phyloP scores from a whole-genome alignment of 30 jellyfish, hydroid and myxozoan species.

The Turritopsis dohrnii region DNA sequence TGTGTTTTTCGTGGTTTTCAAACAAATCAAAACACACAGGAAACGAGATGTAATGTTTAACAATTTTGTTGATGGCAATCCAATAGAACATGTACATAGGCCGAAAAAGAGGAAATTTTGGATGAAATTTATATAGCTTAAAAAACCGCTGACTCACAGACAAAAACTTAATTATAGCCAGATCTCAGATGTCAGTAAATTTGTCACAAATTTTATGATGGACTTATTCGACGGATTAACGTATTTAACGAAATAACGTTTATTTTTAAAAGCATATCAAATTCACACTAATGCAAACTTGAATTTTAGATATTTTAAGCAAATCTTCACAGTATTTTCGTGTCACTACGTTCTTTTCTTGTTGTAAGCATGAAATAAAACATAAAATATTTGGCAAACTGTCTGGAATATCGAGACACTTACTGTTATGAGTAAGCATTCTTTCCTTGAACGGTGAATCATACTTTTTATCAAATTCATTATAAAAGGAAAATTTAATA shows the following conservation, averaged over 20 bases:
- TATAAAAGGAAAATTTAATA: neutral
- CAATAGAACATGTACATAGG: neutral
- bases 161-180: neutral
- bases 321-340: neutral
- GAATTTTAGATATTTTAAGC: neutral
- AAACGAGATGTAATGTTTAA: neutral
- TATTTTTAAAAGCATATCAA: neutral
- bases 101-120: neutral
- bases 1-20: neutral
- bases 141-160: neutral
- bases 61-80: neutral
- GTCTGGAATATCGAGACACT: neutral
- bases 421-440: neutral
- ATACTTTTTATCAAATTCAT: neutral
- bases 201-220: neutral
- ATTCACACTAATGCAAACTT: neutral
- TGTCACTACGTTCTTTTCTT: neutral
- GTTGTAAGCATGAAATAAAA: no score
- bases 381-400: neutral
- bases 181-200: neutral
- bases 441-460: neutral
- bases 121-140: neutral
- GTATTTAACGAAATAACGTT: neutral
- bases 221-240: neutral
- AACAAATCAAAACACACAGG: neutral